A percentile compares a stretch with the other conserved stretches of the same genome.
phyloP scores from a whole-genome alignment of 2,113 vertebrate species.

The Atrichornis clamosus region DNA sequence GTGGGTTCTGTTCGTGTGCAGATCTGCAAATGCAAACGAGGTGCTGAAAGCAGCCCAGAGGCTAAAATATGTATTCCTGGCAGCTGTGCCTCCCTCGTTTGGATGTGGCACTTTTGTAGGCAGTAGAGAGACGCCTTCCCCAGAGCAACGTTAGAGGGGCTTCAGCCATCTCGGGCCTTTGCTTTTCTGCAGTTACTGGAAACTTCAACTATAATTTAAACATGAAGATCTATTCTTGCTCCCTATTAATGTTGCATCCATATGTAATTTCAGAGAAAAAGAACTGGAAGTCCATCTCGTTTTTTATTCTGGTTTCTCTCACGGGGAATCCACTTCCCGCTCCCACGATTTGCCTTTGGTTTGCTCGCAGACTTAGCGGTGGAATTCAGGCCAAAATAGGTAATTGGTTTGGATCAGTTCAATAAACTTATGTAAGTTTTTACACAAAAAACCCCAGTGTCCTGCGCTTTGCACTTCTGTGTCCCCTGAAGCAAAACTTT shows the following conservation, averaged over 20 bases:
- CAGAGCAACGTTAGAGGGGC: constrained; percentile 27
- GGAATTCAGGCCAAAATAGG: constrained; percentile 33
- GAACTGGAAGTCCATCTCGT: constrained; percentile 53
- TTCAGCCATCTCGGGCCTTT: constrained; percentile 39
- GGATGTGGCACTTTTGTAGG: constrained; percentile 29
- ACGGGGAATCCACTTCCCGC: not conserved
- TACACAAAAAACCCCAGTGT: not conserved
- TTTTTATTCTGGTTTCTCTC: constrained; percentile 61
- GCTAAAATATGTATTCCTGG: constrained; percentile 49
- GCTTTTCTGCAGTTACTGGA: constrained; percentile 67
- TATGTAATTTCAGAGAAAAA: constrained; percentile 64
- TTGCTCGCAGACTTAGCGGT: constrained; percentile 22
- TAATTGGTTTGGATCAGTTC: constrained; percentile 41
- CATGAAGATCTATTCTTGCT: constrained; percentile 70
- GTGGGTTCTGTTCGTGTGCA: not conserved
- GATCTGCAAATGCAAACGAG: constrained; percentile 30
- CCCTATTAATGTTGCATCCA: constrained; percentile 64
- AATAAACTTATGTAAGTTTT: constrained; percentile 55
- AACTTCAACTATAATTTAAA: constrained; percentile 66
- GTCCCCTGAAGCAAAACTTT: not conserved
- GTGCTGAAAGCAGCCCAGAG: constrained; percentile 48
- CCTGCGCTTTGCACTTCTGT: not conserved
- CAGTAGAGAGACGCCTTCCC: constrained; percentile 26
- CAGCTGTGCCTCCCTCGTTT: constrained; percentile 36
- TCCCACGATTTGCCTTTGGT: not conserved